Evolutionary conservation across 2,888 invertebrate genomes (phyloP), one percentile per base, ranked within the genome.

Genomic region (Diplazon laetatorius): DNA sequence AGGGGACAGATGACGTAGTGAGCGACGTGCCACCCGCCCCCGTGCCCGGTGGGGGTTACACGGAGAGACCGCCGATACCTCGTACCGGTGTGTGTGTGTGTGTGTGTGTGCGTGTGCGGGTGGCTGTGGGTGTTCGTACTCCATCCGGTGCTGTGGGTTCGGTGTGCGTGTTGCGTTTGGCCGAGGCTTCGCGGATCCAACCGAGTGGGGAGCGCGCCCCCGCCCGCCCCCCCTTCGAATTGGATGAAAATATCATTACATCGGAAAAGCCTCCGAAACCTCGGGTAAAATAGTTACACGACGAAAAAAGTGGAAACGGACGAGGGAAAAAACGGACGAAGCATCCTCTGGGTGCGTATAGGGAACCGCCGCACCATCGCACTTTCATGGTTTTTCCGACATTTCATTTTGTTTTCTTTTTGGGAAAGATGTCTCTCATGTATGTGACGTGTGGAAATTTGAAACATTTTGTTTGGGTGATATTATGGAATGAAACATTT

Each of bases 1-100:
- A 90, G 90, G 88, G 90, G 90, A 90, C 90, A 90, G 90, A 90
- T 91, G 91, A 90, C 90, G 91, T 91, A 90, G 90, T 90, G 91
- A 90, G 90, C 90, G 90, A 91, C 91, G 91, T 90, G 89, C 89
- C 90, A 90, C 39, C 73, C 83, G 52, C 82, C 83, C 83, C 84
- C 85, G 84, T 87, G 84, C 85, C 84, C 86, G 83, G 80, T 74
- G 74, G 78, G 82, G 72, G 76, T 74, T 85, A 85, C 84, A 83
- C 84, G 78, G 82, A 82, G 87, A 83, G 73, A 76, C 76, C 68
- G 70, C 73, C 68, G 75, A 50, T 72, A 72, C 52, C 66, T 71
- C 50, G 71, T 70, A 75, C 46, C 62, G 42, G 46, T 62, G 37
- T 65, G 39, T 16, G 42, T n/a, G n/a, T n/a, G n/a, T n/a, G n/a